A percentile compares a stretch with the other conserved stretches of the same genome.
phyloP scores from a whole-genome alignment of 2,888 invertebrate species.

The Drosophila rubida region DNA sequence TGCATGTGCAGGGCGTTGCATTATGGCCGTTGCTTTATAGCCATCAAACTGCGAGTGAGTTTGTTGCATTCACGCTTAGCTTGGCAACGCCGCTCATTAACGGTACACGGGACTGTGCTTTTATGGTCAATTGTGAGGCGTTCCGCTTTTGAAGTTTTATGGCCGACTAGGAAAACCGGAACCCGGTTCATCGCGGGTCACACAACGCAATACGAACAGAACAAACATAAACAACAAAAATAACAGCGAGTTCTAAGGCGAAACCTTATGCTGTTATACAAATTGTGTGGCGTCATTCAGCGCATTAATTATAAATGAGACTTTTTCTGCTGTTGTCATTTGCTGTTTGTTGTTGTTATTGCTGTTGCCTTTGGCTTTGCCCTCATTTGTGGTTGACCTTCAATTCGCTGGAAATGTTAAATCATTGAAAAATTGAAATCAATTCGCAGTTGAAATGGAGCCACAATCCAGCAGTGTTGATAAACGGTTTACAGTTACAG shows the following conservation, averaged over 20 bases:
- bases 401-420: conserved; percentile 49
- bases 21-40: conserved; percentile 43
- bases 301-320: conserved; percentile 52
- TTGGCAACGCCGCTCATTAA: conserved; percentile 50
- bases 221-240: background rate
- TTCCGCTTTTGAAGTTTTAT: conserved; percentile 63
- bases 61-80: conserved; percentile 39
- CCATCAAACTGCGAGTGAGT: conserved; percentile 23
- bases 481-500: conserved; percentile 46
- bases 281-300: conserved; percentile 56
- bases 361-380: conserved; percentile 14
- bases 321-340: conserved; percentile 5
- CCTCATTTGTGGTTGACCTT: conserved; percentile 67
- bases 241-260: conserved; percentile 3
- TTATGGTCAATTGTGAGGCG: conserved; percentile 63
- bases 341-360: too few species aligned
- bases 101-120: conserved; percentile 49
- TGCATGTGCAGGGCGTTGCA: conserved; percentile 56
- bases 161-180: conserved; percentile 34
- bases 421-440: conserved; percentile 35
- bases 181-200: conserved; percentile 44
- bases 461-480: background rate
- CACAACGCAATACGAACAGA: background rate
- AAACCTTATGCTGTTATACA: conserved; percentile 13
- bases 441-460: conserved; percentile 8